A percentile compares a stretch with the other conserved stretches of the same genome.
phyloP scores from a whole-genome alignment of 1,140 invertebrate species.

The Lethrus apterus region DNA sequence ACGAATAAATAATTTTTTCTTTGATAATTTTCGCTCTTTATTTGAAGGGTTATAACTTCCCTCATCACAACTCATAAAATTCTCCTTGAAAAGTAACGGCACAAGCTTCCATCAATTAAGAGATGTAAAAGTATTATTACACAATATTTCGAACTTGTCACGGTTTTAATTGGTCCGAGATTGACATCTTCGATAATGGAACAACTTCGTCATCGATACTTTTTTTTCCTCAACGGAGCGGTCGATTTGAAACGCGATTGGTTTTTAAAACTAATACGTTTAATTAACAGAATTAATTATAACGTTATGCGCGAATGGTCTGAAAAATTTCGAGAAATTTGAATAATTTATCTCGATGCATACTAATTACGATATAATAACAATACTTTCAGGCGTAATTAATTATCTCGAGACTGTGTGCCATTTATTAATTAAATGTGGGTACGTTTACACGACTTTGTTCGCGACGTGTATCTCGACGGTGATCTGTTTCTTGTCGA shows the following conservation, averaged over 20 bases:
- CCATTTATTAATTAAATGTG: conserved; percentile 9
- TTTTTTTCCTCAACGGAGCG: conserved; percentile 24
- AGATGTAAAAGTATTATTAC: conserved; percentile 33
- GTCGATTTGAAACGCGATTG: conserved; percentile 22
- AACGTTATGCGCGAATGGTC: not conserved
- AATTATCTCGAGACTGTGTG: conserved; percentile 4
- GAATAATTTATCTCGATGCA: conserved; percentile 4
- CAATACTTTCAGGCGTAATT: not conserved
- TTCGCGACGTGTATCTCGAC: no score
- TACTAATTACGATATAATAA: conserved; percentile 8
- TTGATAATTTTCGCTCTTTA: no score
- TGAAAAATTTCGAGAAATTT: conserved; percentile 1
- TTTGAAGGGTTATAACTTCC: no score
- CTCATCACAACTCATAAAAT: no score
- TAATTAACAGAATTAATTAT: conserved; percentile 19
- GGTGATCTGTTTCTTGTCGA: no score
- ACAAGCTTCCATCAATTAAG: conserved; percentile 28
- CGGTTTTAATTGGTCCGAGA: conserved; percentile 32
- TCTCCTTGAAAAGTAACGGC: conserved; percentile 13
- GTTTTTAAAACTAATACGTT: conserved; percentile 21
- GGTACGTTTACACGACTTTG: no score
- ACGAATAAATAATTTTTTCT: no score
- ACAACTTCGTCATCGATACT: conserved; percentile 24
- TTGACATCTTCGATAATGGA: conserved; percentile 27
- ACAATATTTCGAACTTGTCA: conserved; percentile 34